Evolutionary conservation across 2,888 invertebrate genomes (phyloP).

Genomic region (Calephelis perditalis): DNA sequence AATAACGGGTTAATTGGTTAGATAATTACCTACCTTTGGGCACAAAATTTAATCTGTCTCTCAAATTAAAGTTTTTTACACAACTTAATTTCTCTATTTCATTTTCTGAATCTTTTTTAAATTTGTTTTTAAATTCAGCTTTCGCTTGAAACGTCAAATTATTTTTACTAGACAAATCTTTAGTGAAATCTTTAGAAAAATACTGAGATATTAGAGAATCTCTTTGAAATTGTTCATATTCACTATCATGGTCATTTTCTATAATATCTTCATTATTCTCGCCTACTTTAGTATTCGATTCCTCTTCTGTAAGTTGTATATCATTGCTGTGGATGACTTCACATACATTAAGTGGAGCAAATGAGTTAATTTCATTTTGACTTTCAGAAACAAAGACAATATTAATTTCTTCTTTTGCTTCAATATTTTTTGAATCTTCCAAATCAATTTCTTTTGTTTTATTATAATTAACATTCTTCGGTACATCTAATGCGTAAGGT

Average conservation of each 20-base stretch:
- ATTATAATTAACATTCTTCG: neutral
- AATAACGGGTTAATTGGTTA: no score
- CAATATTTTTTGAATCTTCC: neutral
- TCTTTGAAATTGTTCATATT: neutral
- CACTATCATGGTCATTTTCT: constrained; percentile 8
- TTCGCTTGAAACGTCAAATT: neutral
- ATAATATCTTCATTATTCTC: constrained; percentile 15
- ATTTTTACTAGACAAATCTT: neutral
- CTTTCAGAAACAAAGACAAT: constrained; percentile 13
- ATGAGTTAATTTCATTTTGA: neutral
- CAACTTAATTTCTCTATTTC: constrained; percentile 16
- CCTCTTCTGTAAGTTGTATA: constrained; percentile 11
- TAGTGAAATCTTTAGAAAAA: neutral
- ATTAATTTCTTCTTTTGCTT: neutral
- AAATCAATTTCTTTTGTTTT: neutral
- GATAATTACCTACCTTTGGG: constrained; percentile 69
- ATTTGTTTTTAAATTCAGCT: neutral
- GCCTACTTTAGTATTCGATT: constrained; percentile 18
- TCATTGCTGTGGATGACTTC: constrained; percentile 35
- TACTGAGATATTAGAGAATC: neutral
- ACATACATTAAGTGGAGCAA: constrained; percentile 43
- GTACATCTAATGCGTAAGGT: constrained; percentile 20
- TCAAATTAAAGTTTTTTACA: constrained; percentile 47
- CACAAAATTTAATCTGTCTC: constrained; percentile 64
- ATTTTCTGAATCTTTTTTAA: neutral